Percentiles rank a stretch among this genome's conserved stretches.
phyloP scores from a whole-genome alignment of 2,888 invertebrate species.

The Sphecodes monilicornis region DNA sequence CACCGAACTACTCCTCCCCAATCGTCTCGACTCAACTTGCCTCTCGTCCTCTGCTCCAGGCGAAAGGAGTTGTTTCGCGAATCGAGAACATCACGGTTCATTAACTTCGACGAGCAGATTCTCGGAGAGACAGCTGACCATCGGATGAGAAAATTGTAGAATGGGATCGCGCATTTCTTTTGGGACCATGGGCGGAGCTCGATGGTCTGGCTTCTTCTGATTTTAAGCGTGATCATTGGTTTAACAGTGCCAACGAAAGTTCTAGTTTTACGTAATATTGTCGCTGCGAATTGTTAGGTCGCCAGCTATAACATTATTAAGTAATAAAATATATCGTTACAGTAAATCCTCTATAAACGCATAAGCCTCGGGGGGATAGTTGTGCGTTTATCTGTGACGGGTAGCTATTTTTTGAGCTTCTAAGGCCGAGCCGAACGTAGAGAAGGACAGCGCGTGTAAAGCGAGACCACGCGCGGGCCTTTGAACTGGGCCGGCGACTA shows the following conservation, averaged over 20 bases:
- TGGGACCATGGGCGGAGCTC: no score
- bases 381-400: no score
- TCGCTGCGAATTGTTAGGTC: no score
- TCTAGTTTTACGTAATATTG: background rate
- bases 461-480: no score
- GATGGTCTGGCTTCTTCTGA: background rate
- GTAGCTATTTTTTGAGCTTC: no score
- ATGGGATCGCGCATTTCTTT: conserved; percentile 15
- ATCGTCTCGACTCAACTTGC: conserved; percentile 22
- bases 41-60: conserved; percentile 11
- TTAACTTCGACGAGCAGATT: conserved; percentile 22
- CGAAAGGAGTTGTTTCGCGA: conserved; percentile 35
- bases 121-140: background rate
- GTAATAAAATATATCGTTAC: no score
- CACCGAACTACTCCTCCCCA: conserved; percentile 22
- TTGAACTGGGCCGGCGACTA: no score
- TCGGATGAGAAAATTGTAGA: conserved; percentile 14
- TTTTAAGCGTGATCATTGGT: background rate
- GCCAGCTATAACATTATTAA: no score
- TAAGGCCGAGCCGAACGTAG: no score
- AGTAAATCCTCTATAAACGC: no score
- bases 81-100: conserved; percentile 38
- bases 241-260: background rate
- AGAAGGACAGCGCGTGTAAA: no score
- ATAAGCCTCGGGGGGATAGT: no score